Base-by-base conservation (phyloP, 2,797 vertebrate genomes). In the Geotria australis region DNA sequence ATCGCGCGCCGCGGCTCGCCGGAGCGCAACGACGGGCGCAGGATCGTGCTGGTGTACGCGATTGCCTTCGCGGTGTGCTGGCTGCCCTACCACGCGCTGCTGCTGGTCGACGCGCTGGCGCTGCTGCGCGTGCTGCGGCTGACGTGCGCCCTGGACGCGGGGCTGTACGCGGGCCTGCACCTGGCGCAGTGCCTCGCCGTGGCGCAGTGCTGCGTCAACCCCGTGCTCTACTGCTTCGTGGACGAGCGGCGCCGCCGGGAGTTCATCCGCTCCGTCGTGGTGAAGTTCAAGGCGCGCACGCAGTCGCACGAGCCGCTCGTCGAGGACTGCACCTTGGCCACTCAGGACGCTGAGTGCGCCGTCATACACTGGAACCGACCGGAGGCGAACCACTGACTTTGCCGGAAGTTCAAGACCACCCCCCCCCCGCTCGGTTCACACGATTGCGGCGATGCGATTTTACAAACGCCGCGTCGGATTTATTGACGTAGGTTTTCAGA, bases 261-360 rank as follows among this genome's bases (percentile, higher is more conserved):
- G 73, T 80, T 96, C 63, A 95, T 95, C 86, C 93, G 94, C 64
- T 85, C 88, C 55, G 93, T 95, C 65, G 93, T 93, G 70, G 93
- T 95, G 63, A 95, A 85, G 69, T 96, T 93, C 72, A 93, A 85
- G 1, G 84, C 79, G 48, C 12, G 49, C 49, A n/a, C 49, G 12
- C 24, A 24, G 24, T 38, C 24, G 24, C 24, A 38, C 24, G 24
- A 38, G 24, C 24, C 38, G 24, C 24, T 38, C 24, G 24, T 24
- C 24, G 24, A 38, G 24, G 24, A 38, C 24, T 38, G 24, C 24
- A 38, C 24, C 24, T 5, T 5, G 5, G 5, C 38, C 24, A 38
- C 24, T 38, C 24, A 38, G 24, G 5, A 38, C 24, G 38, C 24
- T 24, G 24, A 38, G 38, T 38, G 24, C 24, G 24, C 24, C 24